These are phyloP conservation scores for Malacoctenus gilli DNA, from an alignment of 2,797 vertebrate species.

Conservation along the genomic window DNA sequence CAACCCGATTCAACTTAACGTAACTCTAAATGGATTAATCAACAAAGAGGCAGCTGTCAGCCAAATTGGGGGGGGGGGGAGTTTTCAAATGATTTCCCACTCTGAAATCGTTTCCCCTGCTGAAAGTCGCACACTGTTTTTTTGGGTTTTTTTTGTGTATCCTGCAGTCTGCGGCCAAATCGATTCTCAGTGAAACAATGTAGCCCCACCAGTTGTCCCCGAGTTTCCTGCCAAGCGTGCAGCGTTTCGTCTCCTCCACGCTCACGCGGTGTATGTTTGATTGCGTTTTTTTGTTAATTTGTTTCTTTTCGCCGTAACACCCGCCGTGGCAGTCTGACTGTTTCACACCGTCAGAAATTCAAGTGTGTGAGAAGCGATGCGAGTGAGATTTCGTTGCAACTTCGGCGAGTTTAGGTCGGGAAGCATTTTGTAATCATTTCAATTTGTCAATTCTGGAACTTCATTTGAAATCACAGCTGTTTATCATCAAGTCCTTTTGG, in stretches of 20 bases:
- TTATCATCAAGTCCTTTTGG: too few species aligned
- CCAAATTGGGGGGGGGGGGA: neutral
- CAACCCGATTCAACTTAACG: neutral
- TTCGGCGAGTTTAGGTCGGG: neutral
- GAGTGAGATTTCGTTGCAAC: too few species aligned
- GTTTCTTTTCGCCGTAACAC: neutral
- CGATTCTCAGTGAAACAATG: constrained; percentile 1
- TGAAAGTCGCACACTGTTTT: neutral
- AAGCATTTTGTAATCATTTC: too few species aligned
- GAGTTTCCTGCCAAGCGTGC: neutral
- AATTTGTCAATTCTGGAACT: too few species aligned
- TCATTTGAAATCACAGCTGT: too few species aligned
- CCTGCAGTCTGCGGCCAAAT: constrained; percentile 12
- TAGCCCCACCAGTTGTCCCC: constrained; percentile 2
- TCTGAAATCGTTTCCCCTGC: neutral
- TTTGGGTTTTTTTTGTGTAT: too few species aligned
- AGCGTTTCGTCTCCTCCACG: neutral
- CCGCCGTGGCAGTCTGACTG: too few species aligned
- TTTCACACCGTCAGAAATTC: neutral
- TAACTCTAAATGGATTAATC: neutral
- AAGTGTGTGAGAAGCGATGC: neutral
- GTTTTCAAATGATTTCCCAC: neutral
- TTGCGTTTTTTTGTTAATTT: neutral
- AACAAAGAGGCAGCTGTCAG: neutral
- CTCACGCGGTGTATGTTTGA: neutral